A percentile compares a stretch with the other conserved stretches of the same genome.
Conservation (phyloP, 2,113 vertebrate genomes). For the Entomyzon cyanotis region DNA sequence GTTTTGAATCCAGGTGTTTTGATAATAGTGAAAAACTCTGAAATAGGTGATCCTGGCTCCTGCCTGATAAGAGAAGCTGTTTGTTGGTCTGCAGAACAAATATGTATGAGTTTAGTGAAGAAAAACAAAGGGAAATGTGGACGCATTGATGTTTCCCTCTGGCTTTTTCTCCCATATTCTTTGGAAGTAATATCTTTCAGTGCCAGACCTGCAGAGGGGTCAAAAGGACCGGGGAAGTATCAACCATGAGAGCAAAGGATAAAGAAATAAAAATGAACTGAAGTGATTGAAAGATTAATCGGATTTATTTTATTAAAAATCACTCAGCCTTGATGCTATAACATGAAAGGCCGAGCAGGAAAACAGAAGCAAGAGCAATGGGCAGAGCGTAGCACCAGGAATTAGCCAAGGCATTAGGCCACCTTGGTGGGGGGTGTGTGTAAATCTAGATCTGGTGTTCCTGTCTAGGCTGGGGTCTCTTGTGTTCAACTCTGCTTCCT, state of each 20-base stretch:
- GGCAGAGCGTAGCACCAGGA: not conserved
- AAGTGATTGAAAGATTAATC: not conserved
- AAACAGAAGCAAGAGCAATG: not conserved
- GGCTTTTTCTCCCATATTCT: not conserved
- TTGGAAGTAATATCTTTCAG: conserved; percentile 3
- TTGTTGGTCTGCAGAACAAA: conserved; percentile 2
- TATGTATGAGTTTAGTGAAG: not conserved
- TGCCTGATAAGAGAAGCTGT: conserved; percentile 34
- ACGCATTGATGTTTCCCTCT: not conserved
- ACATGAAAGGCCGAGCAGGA: not conserved
- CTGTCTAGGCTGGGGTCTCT: not conserved
- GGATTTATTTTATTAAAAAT: not conserved
- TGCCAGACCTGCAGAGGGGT: not conserved
- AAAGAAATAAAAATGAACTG: not conserved
- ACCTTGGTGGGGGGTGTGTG: accelerated
- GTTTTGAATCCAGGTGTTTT: not conserved
- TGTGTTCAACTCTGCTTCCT: not conserved
- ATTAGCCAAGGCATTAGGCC: not conserved
- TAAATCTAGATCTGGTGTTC: not conserved
- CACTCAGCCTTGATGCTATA: not conserved
- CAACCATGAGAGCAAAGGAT: not conserved
- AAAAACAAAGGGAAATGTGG: conserved; percentile 1
- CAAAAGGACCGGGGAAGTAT: not conserved
- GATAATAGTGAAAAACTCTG: not conserved
- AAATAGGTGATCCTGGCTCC: conserved; percentile 31